These are phyloP conservation scores for Lonchura striata DNA, from an alignment of 2,113 vertebrate genomes.

Conservation along the genomic window DNA sequence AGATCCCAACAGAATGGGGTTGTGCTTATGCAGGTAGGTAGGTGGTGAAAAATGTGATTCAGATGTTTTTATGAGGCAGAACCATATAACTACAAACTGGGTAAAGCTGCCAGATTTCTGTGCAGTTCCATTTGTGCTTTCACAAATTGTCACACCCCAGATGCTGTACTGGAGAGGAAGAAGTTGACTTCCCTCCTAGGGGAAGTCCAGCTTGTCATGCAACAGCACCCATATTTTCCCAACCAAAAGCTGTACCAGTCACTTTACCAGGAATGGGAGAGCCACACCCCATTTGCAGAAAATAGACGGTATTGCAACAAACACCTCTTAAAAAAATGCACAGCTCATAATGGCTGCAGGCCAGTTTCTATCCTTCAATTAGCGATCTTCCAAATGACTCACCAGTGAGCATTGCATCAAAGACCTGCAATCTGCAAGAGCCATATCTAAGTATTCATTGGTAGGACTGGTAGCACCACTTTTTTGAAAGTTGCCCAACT, in stretches of 20 bases:
- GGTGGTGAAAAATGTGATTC: not conserved
- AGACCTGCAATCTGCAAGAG: slow-evolving; percentile 29
- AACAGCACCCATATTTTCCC: slow-evolving; percentile 26
- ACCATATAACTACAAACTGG: not conserved
- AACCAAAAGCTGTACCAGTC: slow-evolving; percentile 9
- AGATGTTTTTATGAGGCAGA: not conserved
- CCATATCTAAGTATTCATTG: slow-evolving; percentile 39
- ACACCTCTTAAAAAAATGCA: slow-evolving; percentile 13
- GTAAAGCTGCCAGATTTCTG: not conserved
- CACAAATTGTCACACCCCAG: not conserved
- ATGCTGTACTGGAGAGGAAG: not conserved
- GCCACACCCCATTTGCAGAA: slow-evolving; percentile 36
- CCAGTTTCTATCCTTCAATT: slow-evolving; percentile 45
- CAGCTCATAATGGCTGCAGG: slow-evolving; percentile 37
- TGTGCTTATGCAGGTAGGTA: not conserved
- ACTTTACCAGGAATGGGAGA: slow-evolving; percentile 22
- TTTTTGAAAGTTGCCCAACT: slow-evolving; percentile 38
- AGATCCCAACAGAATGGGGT: not conserved
- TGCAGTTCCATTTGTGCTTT: rapidly evolving
- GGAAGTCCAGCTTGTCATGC: not conserved
- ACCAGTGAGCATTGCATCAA: slow-evolving; percentile 31
- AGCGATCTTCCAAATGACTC: slow-evolving; percentile 43
- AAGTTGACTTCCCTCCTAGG: not conserved
- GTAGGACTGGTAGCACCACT: slow-evolving; percentile 56
- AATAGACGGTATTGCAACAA: slow-evolving; percentile 47